Conservation (phyloP, 2,888 invertebrate genomes). For the Cerceris ruficornis region DNA sequence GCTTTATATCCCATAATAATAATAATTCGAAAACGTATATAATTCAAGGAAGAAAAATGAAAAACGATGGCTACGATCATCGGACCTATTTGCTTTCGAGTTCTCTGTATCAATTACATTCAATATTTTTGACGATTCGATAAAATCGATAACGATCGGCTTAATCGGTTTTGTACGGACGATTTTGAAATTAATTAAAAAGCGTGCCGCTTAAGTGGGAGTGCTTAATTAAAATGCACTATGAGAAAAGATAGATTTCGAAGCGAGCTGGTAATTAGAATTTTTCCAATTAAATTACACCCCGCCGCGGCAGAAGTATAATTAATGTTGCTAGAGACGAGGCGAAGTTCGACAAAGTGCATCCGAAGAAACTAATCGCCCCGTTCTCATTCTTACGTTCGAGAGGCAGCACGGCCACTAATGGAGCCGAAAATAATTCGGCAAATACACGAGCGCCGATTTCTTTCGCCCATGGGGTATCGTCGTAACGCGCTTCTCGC, state of each 20-base stretch:
- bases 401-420: slow-evolving; percentile 24
- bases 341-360: not conserved
- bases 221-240: not conserved
- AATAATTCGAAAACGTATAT: no score
- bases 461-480: slow-evolving; percentile 38
- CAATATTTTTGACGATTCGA: no score
- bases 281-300: slow-evolving; percentile 9
- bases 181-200: not conserved
- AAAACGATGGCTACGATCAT: no score
- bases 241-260: not conserved
- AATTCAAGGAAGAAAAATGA: no score
- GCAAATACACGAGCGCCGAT: slow-evolving; percentile 37
- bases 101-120: no score
- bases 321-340: not conserved
- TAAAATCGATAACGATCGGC: not conserved
- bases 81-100: no score
- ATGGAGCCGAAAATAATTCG: slow-evolving; percentile 49
- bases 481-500: slow-evolving; percentile 57
- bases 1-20: no score
- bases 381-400: slow-evolving; percentile 28
- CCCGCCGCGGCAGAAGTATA: slow-evolving; percentile 1
- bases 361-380: slow-evolving; percentile 37
- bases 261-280: slow-evolving; percentile 2
- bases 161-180: not conserved
- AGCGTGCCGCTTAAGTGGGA: not conserved